These are phyloP conservation scores for Nemapogon koenigi DNA, from an alignment of 2,888 invertebrate genomes.

Conservation along the genomic window DNA sequence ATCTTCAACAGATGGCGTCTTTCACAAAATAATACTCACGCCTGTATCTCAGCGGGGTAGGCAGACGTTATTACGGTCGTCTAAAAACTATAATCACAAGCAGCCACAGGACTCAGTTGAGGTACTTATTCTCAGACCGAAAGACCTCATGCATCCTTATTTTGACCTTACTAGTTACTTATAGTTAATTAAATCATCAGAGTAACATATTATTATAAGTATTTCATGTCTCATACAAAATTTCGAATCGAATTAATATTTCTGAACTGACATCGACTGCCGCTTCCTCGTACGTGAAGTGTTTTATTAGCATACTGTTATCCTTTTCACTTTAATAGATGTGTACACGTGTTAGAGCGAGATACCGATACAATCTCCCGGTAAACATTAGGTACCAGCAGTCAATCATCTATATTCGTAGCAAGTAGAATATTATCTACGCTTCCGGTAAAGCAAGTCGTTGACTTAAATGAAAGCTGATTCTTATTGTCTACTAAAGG, in stretches of 20 bases:
- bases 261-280: slow-evolving; percentile 22
- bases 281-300: slow-evolving; percentile 57
- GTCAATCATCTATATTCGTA: slow-evolving; percentile 63
- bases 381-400: slow-evolving; percentile 43
- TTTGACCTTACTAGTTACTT: too few species aligned
- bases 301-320: slow-evolving; percentile 31
- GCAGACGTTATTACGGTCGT: too few species aligned
- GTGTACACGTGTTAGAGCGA: slow-evolving; percentile 25
- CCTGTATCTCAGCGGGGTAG: too few species aligned
- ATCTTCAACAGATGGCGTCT: too few species aligned
- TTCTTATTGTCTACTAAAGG: neutral
- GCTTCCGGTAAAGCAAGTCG: slow-evolving; percentile 52
- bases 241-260: slow-evolving; percentile 36
- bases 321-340: slow-evolving; percentile 24
- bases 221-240: too few species aligned
- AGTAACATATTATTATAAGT: too few species aligned
- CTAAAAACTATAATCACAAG: too few species aligned
- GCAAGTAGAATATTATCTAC: slow-evolving; percentile 55
- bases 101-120: too few species aligned
- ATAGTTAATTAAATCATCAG: too few species aligned
- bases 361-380: slow-evolving; percentile 17
- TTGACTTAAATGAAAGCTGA: slow-evolving; percentile 26
- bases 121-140: too few species aligned
- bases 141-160: too few species aligned
- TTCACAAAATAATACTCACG: too few species aligned